phyloP scores from a whole-genome alignment of 2,113 vertebrate species.

The Oncorhynchus nerka region DNA sequence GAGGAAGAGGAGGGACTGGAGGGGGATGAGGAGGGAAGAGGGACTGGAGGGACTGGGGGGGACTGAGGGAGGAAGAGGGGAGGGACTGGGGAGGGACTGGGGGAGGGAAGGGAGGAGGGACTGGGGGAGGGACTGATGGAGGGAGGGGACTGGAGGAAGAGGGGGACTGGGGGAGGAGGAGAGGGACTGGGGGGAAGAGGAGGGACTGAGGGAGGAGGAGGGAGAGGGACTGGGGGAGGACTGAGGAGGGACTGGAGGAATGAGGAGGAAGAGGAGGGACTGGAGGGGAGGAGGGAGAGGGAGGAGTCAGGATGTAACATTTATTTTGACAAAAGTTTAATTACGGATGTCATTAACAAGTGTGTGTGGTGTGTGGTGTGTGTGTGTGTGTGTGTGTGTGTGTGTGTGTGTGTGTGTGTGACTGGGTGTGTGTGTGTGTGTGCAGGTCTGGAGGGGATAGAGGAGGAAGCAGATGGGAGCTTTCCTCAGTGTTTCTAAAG shows the following conservation, averaged over 20 bases:
- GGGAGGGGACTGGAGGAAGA: too few relatives aligned
- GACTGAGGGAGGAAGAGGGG: rapidly evolving
- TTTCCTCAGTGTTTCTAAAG: too few relatives aligned
- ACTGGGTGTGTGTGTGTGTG: not conserved
- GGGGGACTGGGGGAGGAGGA: too few relatives aligned
- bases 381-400: too few relatives aligned
- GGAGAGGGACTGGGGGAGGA: too few relatives aligned
- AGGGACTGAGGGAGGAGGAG: not conserved
- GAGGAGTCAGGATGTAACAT: not conserved
- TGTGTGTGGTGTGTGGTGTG: too few relatives aligned
- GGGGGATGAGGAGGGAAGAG: rapidly evolving
- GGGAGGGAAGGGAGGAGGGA: rapidly evolving
- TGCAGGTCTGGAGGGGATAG: slow-evolving; percentile 85
- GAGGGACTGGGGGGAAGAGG: too few relatives aligned
- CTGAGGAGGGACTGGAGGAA: not conserved
- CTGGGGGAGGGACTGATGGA: rapidly evolving
- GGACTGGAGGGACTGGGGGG: rapidly evolving
- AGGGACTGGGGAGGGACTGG: rapidly evolving
- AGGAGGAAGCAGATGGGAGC: slow-evolving; percentile 89
- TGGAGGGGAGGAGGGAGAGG: too few relatives aligned
- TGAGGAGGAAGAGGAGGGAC: not conserved
- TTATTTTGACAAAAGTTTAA: too few relatives aligned
- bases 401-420: not conserved
- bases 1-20: too few relatives aligned
- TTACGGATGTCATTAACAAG: not conserved